These are phyloP conservation scores for Anoplopoma fimbria DNA, from an alignment of 2,113 vertebrate species.

Conservation along the genomic window DNA sequence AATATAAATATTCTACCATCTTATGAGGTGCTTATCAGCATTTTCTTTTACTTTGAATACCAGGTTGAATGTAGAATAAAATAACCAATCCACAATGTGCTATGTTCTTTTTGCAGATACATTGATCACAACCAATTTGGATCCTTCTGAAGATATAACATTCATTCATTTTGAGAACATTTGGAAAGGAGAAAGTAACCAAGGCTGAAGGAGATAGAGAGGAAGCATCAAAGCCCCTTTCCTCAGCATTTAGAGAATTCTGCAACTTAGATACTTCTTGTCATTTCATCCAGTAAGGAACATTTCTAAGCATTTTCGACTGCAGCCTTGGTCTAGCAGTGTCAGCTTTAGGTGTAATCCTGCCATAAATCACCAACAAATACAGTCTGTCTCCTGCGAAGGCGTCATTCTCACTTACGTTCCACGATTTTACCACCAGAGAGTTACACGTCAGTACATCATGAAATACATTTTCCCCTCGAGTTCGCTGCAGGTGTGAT, in stretches of 20 bases:
- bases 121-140: background rate
- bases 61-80: background rate
- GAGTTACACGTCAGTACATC: background rate
- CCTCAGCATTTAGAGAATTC: too few species aligned
- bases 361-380: conserved; percentile 20
- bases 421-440: background rate
- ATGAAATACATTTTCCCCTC: background rate
- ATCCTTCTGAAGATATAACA: too few species aligned
- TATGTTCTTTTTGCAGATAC: background rate
- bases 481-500: background rate
- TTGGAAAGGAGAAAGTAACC: too few species aligned
- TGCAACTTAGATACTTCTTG: background rate
- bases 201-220: too few species aligned
- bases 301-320: background rate
- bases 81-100: background rate
- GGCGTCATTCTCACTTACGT: background rate
- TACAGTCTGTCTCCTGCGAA: background rate
- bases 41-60: background rate
- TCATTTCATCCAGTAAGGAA: background rate
- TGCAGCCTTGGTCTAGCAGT: background rate
- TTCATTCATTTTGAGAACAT: too few species aligned
- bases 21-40: background rate
- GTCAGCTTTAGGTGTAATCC: background rate
- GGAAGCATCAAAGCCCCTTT: too few species aligned
- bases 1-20: background rate